Base-by-base conservation (phyloP, 1,140 invertebrate species). In the Bombyx mori region DNA sequence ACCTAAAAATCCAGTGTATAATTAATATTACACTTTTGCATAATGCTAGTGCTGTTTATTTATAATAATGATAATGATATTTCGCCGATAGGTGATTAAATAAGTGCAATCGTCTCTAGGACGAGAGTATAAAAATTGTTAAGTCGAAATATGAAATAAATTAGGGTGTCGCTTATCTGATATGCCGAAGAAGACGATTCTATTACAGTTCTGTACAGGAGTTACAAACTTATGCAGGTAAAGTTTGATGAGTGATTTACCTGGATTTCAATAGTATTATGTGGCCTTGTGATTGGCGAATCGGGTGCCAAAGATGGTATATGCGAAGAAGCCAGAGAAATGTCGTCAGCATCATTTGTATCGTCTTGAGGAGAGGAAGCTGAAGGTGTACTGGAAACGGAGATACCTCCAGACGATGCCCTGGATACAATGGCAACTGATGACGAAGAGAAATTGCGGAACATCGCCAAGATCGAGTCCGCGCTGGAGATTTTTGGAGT, bases 401-500 rank as follows among this genome's bases (percentile, higher is more conserved):
- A 91, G 3, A 90, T 78, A 46, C 88, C 88, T 45, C 89, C 82
- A 3, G 91, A 91, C 8, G 90, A 88, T 0, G 89, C 86, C 49
- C 89, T 67, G 46, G 89, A 90, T 18, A 79, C 79, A 8, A 89
- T 86, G 6, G 88, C 88, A 10, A 89, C 88, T 49, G 89, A 89
- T 18, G 89, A 84, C 18, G 89, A 89, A 51, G 90, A 90, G 66
- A 92, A 92, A 69, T 91, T 92, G 42, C 91, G 83, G 68, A 94
- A 93, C 91, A 94, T 93, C 3, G 92, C 92, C 51, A 94, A 77
- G 56, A 94, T 92, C 3, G 93, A 94, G 79, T 94, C 93, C 8
- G 93, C 93, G 66, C 92, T 93, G 6, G 92, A 89, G 65, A 89
- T 90, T 88, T 93, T 90, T 72, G 82, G 80, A 44, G 75, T 77